A percentile compares a stretch with the other conserved stretches of the same genome.
Conservation (phyloP, 1,140 invertebrate species). For the Melipona quadrifasciata region DNA sequence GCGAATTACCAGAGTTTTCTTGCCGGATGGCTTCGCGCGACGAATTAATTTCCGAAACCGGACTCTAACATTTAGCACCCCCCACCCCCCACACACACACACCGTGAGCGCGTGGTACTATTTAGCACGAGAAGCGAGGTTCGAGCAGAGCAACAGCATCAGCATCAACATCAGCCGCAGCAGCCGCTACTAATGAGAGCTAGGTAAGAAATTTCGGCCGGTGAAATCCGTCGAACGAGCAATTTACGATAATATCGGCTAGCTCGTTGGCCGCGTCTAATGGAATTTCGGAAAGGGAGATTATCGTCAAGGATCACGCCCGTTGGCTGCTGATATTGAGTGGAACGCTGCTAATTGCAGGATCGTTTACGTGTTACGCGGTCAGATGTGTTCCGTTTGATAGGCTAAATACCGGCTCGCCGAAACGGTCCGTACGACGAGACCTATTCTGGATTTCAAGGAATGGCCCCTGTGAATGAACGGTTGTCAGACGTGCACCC, state of each 20-base stretch:
- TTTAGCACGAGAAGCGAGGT: neutral
- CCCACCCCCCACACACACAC: neutral
- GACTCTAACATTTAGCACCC: neutral
- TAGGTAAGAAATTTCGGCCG: conserved; percentile 39
- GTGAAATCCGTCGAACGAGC: conserved; percentile 47
- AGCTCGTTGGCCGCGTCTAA: conserved; percentile 37
- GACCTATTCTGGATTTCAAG: conserved; percentile 36
- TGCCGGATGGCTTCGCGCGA: too few species aligned
- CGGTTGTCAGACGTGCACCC: conserved; percentile 34
- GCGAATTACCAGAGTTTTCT: neutral
- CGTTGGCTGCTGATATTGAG: conserved; percentile 39
- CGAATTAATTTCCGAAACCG: neutral
- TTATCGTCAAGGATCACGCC: conserved; percentile 45
- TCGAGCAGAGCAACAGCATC: neutral
- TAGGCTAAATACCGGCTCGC: conserved; percentile 39
- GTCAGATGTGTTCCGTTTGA: conserved; percentile 54
- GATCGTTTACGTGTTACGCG: conserved; percentile 56
- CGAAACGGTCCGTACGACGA: conserved; percentile 5
- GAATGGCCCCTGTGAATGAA: conserved; percentile 45
- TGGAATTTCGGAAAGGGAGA: conserved; percentile 49
- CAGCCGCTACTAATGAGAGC: conserved; percentile 28
- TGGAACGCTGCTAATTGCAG: conserved; percentile 50
- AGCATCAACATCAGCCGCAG: neutral
- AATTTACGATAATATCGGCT: conserved; percentile 47
- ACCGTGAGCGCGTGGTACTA: neutral